phyloP scores from a whole-genome alignment of 2,888 invertebrate species.

The Chalcosyrphus nemorum region DNA sequence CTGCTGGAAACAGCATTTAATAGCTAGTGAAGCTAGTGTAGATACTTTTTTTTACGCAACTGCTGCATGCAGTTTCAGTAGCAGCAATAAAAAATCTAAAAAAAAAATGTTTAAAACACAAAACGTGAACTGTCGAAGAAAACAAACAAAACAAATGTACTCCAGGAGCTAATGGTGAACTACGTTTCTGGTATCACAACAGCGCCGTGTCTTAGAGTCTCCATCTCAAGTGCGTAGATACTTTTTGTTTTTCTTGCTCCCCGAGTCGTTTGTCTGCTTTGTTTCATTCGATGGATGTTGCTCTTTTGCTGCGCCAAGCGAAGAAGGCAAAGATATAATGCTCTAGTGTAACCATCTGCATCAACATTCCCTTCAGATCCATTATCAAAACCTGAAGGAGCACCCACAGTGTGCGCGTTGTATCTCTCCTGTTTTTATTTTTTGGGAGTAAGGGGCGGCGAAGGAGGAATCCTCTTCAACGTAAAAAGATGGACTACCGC shows the following conservation, averaged over 20 bases:
- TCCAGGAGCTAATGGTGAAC: constrained; percentile 53
- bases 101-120: too few species aligned
- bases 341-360: constrained; percentile 65
- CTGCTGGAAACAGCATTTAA: constrained; percentile 43
- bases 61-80: constrained; percentile 30
- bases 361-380: constrained; percentile 65
- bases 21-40: neutral
- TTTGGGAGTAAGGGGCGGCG: too few species aligned
- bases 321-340: constrained; percentile 16
- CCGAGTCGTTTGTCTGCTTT: constrained; percentile 60
- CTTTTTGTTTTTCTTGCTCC: constrained; percentile 17
- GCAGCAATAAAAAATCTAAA: constrained; percentile 40
- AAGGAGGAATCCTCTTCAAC: neutral
- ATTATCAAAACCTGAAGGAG: constrained; percentile 58
- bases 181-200: constrained; percentile 27
- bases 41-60: neutral
- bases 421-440: too few species aligned
- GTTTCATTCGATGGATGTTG: constrained; percentile 48
- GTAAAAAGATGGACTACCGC: constrained; percentile 63
- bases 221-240: constrained; percentile 54
- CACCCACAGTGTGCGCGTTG: constrained; percentile 31
- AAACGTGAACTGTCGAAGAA: constrained; percentile 43
- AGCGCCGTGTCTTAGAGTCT: constrained; percentile 19
- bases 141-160: constrained; percentile 64
- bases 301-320: constrained; percentile 38